phyloP scores from a whole-genome alignment of 1,140 invertebrate genomes.

The Helicoverpa zea region DNA sequence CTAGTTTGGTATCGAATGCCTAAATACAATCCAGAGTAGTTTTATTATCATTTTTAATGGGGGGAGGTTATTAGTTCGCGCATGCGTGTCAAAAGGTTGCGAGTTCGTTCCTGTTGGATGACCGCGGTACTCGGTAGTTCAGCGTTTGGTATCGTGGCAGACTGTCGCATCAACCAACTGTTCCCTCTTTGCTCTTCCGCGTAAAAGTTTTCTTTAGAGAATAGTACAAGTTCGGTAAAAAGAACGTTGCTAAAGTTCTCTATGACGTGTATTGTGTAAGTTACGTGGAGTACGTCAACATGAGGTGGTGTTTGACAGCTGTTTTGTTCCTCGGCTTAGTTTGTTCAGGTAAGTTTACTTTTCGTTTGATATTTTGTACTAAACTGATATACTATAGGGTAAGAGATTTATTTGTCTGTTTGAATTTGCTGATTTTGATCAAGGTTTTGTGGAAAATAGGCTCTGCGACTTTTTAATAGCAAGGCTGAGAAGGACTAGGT shows the following conservation, averaged over 20 bases:
- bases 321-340: slow-evolving; percentile 59
- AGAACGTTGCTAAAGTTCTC: slow-evolving; percentile 31
- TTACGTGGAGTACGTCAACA: slow-evolving; percentile 51
- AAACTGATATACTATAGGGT: no score
- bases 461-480: no score
- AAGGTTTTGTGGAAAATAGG: no score
- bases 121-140: slow-evolving; percentile 70
- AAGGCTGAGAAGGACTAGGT: no score
- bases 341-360: slow-evolving; percentile 63
- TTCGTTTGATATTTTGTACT: neutral
- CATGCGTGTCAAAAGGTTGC: slow-evolving; percentile 75
- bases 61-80: slow-evolving; percentile 59
- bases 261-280: slow-evolving; percentile 60
- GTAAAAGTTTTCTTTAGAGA: slow-evolving; percentile 64
- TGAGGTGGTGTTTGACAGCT: slow-evolving; percentile 62
- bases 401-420: no score
- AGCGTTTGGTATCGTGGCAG: slow-evolving; percentile 60
- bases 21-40: neutral
- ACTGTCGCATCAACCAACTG: slow-evolving; percentile 58
- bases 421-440: no score
- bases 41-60: slow-evolving; percentile 50
- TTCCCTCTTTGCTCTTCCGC: slow-evolving; percentile 51
- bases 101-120: slow-evolving; percentile 60
- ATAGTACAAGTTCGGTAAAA: slow-evolving; percentile 21
- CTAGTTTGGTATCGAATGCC: neutral